Evolutionary conservation across 1,140 invertebrate species (phyloP).

Genomic region (Aporrectodea caliginosa): DNA sequence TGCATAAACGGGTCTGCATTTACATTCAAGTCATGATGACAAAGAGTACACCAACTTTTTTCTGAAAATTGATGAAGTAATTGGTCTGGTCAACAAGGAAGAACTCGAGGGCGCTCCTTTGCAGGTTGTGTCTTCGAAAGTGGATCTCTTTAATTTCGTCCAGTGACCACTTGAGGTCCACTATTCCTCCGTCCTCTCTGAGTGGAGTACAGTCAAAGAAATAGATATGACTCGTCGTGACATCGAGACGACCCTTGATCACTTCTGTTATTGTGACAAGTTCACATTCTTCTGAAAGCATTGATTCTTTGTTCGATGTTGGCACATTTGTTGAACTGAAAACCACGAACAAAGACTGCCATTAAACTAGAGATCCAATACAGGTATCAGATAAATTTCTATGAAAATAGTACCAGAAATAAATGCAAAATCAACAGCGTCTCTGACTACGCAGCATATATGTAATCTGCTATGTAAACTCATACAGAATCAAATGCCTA

Average conservation of each 20-base stretch:
- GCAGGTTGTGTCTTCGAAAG: constrained; percentile 64
- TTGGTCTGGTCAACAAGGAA: constrained; percentile 67
- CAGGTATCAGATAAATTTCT: not conserved
- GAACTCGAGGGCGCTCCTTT: constrained; percentile 65
- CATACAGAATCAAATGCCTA: no score
- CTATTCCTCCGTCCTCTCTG: constrained; percentile 60
- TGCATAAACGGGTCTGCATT: no score
- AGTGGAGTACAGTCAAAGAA: constrained; percentile 63
- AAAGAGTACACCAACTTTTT: constrained; percentile 56
- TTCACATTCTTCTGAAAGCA: constrained; percentile 65
- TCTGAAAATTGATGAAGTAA: constrained; percentile 67
- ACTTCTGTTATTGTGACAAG: constrained; percentile 64
- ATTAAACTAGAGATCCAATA: not conserved
- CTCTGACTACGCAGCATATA: not conserved
- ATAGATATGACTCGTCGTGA: constrained; percentile 64
- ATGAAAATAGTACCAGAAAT: not conserved
- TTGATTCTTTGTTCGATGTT: constrained; percentile 37
- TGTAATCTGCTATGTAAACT: no score
- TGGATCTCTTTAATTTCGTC: constrained; percentile 64
- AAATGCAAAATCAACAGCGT: not conserved
- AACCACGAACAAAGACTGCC: not conserved
- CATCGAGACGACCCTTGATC: constrained; percentile 64
- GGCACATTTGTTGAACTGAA: not conserved
- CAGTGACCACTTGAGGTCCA: constrained; percentile 59
- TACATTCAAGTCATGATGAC: no score